Conservation (phyloP, 2,888 invertebrate genomes). For the Oeneis ivallda region DNA sequence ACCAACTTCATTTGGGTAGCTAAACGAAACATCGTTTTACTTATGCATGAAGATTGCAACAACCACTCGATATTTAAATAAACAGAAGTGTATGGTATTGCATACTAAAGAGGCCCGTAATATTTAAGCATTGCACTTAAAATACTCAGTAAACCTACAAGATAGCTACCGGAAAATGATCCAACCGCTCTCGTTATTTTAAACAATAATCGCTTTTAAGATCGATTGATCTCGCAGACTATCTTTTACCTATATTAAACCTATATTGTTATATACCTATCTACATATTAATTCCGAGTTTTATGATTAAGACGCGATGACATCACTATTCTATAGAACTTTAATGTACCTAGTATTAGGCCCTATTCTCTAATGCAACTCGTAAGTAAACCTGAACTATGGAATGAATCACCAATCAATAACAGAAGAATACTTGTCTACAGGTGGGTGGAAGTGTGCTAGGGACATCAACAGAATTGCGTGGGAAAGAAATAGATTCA, state of each 20-base stretch:
- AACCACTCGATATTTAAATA: constrained; percentile 31
- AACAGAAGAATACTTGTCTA: neutral
- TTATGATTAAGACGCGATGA: neutral
- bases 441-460: neutral
- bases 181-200: constrained; percentile 16
- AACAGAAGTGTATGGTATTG: constrained; percentile 31
- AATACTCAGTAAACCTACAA: constrained; percentile 19
- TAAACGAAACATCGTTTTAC: constrained; percentile 1
- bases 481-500: too few relatives aligned
- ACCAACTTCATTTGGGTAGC: neutral
- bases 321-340: neutral
- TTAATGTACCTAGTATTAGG: neutral
- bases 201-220: constrained; percentile 10
- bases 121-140: constrained; percentile 29
- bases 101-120: constrained; percentile 20
- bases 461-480: too few relatives aligned
- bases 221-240: constrained; percentile 17
- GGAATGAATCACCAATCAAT: neutral
- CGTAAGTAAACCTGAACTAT: neutral
- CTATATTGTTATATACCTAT: too few relatives aligned
- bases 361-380: neutral
- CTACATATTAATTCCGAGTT: neutral
- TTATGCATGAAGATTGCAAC: constrained; percentile 19
- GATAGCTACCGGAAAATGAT: constrained; percentile 14
- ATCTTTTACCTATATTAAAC: neutral